These are phyloP conservation scores for Remorina albescens DNA, from an alignment of 2,797 vertebrate species.

Conservation along the genomic window DNA sequence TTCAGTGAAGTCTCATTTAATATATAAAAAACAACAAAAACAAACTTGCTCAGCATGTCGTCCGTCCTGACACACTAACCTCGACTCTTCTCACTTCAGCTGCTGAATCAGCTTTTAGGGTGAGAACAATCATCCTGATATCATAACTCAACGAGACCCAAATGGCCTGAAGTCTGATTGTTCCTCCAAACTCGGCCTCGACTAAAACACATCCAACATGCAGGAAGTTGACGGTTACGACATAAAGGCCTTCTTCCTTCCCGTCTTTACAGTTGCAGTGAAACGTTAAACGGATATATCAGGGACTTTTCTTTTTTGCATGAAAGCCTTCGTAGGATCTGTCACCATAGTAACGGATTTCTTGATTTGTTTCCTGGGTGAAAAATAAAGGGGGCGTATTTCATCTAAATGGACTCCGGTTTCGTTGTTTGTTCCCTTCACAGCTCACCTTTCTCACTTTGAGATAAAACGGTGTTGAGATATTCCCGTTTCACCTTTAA, in stretches of 20 bases:
- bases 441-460: neutral
- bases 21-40: too few relatives aligned
- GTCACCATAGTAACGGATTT: too few relatives aligned
- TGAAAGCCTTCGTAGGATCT: too few relatives aligned
- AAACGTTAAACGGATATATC: neutral
- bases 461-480: neutral
- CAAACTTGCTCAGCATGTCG: neutral
- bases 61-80: neutral
- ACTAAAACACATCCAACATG: neutral
- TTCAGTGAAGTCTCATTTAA: too few relatives aligned
- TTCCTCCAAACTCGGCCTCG: neutral
- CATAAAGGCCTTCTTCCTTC: neutral
- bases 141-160: too few relatives aligned
- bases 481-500: neutral
- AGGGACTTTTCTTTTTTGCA: too few relatives aligned
- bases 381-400: too few relatives aligned
- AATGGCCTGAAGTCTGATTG: too few relatives aligned
- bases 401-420: neutral
- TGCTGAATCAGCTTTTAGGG: slow-evolving; percentile 13
- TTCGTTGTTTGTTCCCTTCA: neutral
- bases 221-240: neutral
- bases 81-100: neutral
- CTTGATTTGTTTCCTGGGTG: too few relatives aligned
- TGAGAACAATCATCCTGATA: too few relatives aligned
- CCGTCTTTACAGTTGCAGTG: neutral